Conservation (phyloP, 2,797 vertebrate species). For the Amphiprion clarkii region DNA sequence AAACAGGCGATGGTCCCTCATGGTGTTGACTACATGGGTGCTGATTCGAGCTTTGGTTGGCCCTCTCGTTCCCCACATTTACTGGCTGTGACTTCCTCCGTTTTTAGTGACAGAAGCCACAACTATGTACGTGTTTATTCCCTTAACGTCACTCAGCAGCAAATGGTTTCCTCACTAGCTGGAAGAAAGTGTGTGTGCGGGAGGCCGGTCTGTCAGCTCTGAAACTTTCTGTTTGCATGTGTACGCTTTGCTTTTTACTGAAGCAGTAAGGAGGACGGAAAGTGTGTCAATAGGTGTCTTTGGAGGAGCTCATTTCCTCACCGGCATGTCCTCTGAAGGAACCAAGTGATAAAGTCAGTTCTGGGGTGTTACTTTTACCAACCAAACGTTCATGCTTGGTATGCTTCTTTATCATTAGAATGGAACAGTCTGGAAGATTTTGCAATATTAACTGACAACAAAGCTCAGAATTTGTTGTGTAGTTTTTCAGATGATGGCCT, state of each 20-base stretch:
- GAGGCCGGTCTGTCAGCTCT: slow-evolving; percentile 18
- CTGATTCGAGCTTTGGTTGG: slow-evolving; percentile 39
- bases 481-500: not conserved
- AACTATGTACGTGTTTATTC: slow-evolving; percentile 70
- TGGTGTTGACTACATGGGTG: slow-evolving; percentile 31
- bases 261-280: not conserved
- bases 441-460: not conserved
- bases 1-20: slow-evolving; percentile 12
- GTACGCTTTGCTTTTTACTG: not conserved
- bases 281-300: not conserved
- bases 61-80: slow-evolving; percentile 50
- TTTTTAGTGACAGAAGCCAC: slow-evolving; percentile 72
- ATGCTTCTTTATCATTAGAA: not conserved
- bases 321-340: not conserved
- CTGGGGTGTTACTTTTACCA: not conserved
- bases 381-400: not conserved
- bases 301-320: not conserved
- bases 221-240: slow-evolving; percentile 28
- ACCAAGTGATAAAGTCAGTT: slow-evolving; percentile 3
- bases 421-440: not conserved
- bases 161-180: slow-evolving; percentile 40
- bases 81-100: slow-evolving; percentile 72
- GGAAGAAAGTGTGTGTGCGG: slow-evolving; percentile 27
- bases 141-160: slow-evolving; percentile 50
- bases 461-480: not conserved